Evolutionary conservation across 2,888 invertebrate species (phyloP), one percentile per base, ranked within the genome.

Genomic region (Steinernema scapterisci): DNA sequence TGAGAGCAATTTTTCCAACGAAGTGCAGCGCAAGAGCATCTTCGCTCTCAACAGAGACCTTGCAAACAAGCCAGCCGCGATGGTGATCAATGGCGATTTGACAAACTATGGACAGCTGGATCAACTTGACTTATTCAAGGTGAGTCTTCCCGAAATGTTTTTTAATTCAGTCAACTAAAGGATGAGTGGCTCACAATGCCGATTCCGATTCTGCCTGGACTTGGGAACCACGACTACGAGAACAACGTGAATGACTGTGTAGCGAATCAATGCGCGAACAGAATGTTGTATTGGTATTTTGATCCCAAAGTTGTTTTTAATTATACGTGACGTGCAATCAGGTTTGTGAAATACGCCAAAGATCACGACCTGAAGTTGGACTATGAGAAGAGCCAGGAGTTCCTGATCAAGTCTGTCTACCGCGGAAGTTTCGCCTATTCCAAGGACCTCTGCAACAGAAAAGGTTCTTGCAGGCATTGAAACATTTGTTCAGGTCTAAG

Each of bases 191-290:
- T 83, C 52, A 78, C 79, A 23, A 80, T 86, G 25, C 82, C 84
- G 0, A 78, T 86, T 56, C 84, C 82, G 0, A 77, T 87, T 21
- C 78, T 82, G 5, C 80, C 82, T 6, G 87, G 87, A 9, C 76
- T 87, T 21, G 87, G 87, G 7, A 87, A 87, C 71, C 87, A 87
- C 77, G 87, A 87, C 70, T 86, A 85, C 75, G 82, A 85, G 71
- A 87, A 87, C 71, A 87, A 87, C 71, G 80, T 87, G 1, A 74
- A 85, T 63, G 84, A 83, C 25, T 80, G 80, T 75, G 73, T 80
- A 19, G 81, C 77, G 13, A 80, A 80, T 51, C 76, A 81, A 38
- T 80, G 80, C 70, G 80, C 77, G n/a, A 75, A 80, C 71, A 75
- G 75, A 46, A 80, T 80, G 81, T 77, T 80, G 31, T 75, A 70